Percentiles rank a stretch among this genome's conserved stretches.
Conservation (phyloP, 1,140 invertebrate species). For the Brachionus angularis region DNA sequence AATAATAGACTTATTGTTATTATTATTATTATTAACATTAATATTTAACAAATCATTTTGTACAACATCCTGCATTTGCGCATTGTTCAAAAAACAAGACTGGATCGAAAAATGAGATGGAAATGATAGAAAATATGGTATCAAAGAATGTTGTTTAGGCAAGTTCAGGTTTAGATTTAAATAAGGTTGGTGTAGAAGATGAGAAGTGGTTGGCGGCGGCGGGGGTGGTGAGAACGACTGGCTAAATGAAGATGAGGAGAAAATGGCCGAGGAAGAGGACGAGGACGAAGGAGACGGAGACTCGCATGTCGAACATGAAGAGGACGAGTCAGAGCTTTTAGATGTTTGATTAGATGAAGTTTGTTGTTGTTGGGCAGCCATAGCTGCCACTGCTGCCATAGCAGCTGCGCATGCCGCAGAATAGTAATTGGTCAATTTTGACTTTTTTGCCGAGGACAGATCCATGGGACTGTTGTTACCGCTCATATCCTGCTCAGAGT, state of each 20-base stretch:
- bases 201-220: neutral
- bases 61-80: neutral
- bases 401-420: neutral
- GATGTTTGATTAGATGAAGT: neutral
- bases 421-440: conserved; percentile 1
- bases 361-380: neutral
- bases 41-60: neutral
- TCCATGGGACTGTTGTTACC: conserved; percentile 7
- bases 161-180: conserved; percentile 1
- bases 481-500: neutral
- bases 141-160: neutral
- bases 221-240: conserved; percentile 21
- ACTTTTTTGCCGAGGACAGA: conserved; percentile 34
- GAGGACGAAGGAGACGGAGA: conserved; percentile 31
- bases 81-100: neutral
- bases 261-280: neutral
- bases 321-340: too few relatives aligned
- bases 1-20: neutral
- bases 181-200: neutral
- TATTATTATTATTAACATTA: neutral
- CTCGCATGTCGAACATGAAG: conserved; percentile 40
- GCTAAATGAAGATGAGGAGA: conserved; percentile 13
- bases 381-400: neutral
- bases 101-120: neutral
- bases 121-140: conserved; percentile 19